Base-by-base conservation (phyloP, 1,140 invertebrate species). In the Goniozus legneri region DNA sequence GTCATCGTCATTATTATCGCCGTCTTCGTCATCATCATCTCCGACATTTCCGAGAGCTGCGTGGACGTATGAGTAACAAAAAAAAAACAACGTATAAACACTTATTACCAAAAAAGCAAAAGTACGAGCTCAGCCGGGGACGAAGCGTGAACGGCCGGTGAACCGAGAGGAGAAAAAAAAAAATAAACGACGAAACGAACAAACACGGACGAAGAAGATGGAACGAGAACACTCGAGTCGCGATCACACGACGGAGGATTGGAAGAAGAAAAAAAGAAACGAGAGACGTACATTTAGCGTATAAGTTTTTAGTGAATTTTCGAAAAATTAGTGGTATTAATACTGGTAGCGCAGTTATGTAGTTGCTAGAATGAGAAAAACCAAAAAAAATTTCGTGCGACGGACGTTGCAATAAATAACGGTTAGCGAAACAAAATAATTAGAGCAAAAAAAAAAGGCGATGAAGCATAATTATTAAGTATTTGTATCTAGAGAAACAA, bases 401-500 rank as follows among this genome's bases (percentile, higher is more conserved):
- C 62, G 64, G 65, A 62, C 73, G 69, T 71, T 72, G 72, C 67
- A 69, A 72, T 69, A 67, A 69, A 64, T 56, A 65, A 63, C 47
- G 59, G 58, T 52, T 45, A 58, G 41, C 39, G 44, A 42, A 22
- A 34, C 52, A 33, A 43, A 50, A 39, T 50, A 50, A 45, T 61
- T 57, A 50, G n/a, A n/a, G n/a, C n/a, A n/a, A n/a, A n/a, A n/a
- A n/a, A n/a, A n/a, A n/a, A n/a, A n/a, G n/a, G n/a, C n/a, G n/a
- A n/a, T n/a, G 24, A 27, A 27, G 24, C 10, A 27, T 6, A 34
- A 47, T 22, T 42, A 51, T 41, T 35, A 44, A 52, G 54, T 48
- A 60, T 63, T 65, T 62, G 44, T 66, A 69, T 64, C 66, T 58
- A 67, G 64, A 50, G 47, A 51, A 36, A 33, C 40, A 32, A 44